Base-by-base conservation (phyloP, 2,113 vertebrate genomes). In the Podilymbus podiceps region DNA sequence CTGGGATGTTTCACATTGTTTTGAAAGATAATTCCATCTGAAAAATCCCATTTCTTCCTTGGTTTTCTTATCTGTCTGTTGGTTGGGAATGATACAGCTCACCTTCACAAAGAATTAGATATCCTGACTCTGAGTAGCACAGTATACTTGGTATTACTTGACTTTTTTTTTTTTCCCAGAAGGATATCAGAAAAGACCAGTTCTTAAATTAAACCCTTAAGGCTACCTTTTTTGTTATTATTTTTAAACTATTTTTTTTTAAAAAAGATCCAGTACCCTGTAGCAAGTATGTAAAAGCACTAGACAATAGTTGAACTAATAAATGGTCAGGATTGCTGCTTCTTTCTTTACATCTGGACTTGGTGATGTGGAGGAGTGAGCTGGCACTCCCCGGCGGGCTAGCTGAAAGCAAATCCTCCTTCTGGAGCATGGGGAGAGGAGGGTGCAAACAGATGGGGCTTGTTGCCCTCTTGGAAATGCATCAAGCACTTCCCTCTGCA, bases 401-500 rank as follows among this genome's bases (percentile, higher is more conserved):
- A 17, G 33, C 66, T 67, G 33, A 42, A 50, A 82, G 40, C 55
- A 56, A 30, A 8, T 2, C 5, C 15, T 7, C 9, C 12, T 28
- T 33, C 33, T 17, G 60, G 53, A 67, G 23, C 2, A 7, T 7
- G 3, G 5, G 27, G 24, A 46, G 59, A 52, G 62, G 60, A 62
- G 22, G 27, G 20, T 30, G 31, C 44, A 21, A 19, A 31, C 25
- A 21, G 27, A 21, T 0, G 2, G 28, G 53, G 33, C 6, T 62
- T 25, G 22, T 23, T 52, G 31, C 24, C 6, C 4, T 20, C 25
- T 68, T 3, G 1, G 56, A 42, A 71, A 53, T 1, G 12, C 19
- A 64, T n/a, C 12, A 17, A 0, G 3, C 0, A 1, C 30, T 63
- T 31, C 56, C 22, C 25, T 40, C 8, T 10, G 23, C 0, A 2